Base-by-base conservation (phyloP, 2,888 invertebrate species). In the Drosophila eohydei region DNA sequence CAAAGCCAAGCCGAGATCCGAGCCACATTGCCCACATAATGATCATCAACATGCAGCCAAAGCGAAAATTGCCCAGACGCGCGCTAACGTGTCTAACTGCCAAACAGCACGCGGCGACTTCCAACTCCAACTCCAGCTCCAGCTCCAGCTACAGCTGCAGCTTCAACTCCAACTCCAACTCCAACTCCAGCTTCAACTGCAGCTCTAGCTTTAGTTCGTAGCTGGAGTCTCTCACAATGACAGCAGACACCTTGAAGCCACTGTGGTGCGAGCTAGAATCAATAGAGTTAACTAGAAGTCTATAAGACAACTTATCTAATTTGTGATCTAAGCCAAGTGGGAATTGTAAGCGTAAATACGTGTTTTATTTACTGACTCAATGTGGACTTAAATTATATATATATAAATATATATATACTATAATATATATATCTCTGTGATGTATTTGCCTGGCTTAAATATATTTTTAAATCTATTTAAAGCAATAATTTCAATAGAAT, bases 11-110 rank as follows among this genome's bases (percentile, higher is more conserved):
- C 52, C 52, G 36, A 34, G 34, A 26, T 38, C 9, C 71, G 57
- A 34, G 50, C 63, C 64, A 34, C 55, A 48, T 67, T 69, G 70
- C 58, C 77, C 66, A 75, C 71, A 63, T 71, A 81, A 83, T 82
- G 73, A 86, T 79, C 75, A 85, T 81, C 67, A 85, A 69, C 81
- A 78, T 67, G 71, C 78, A 54, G 87, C 78, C 70, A 66, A 74
- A 71, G 83, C 70, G 74, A 84, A 81, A 80, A 80, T 80, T 74
- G 77, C 61, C 43, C 54, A 69, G 71, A 62, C 75, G 81, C 71
- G 71, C 67, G 81, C 70, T 72, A 84, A 81, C 78, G 78, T 74
- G 77, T 76, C 72, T 76, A 67, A 70, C 67, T 81, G 78, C 62
- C 77, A 68, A 65, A 68, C 68, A 71, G 66, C 80, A 80, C 79